These are phyloP conservation scores for Drosophila demipolita DNA, from an alignment of 2,888 invertebrate species.

Conservation along the genomic window DNA sequence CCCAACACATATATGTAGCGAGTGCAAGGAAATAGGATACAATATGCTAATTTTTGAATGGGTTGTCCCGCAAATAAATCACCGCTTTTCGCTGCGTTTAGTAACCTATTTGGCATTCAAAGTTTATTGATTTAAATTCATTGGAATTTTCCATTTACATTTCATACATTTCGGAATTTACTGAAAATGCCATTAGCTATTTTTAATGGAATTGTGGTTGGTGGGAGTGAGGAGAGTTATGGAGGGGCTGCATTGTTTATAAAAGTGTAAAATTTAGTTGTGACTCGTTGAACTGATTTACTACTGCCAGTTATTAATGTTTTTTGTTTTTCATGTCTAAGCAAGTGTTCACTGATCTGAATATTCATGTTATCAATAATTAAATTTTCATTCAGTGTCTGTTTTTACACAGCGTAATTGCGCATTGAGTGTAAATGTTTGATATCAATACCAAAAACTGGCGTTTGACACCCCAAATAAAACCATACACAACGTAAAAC, in stretches of 20 bases:
- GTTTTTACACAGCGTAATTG: not conserved
- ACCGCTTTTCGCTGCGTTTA: conserved; percentile 18
- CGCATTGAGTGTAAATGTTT: conserved; percentile 1
- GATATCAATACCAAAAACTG: not conserved
- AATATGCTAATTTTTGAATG: conserved; percentile 43
- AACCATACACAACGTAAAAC: not conserved
- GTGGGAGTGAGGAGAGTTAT: too few species aligned
- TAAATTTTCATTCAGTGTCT: conserved; percentile 40
- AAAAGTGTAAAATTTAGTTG: not conserved
- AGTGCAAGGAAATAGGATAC: not conserved
- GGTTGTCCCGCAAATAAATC: conserved; percentile 41
- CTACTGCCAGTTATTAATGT: conserved; percentile 34
- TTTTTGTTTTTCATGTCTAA: conserved; percentile 11
- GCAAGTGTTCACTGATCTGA: conserved; percentile 1
- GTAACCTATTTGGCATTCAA: conserved; percentile 27
- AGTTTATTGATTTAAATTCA: conserved; percentile 56
- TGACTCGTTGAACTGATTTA: conserved; percentile 67
- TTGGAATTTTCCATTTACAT: conserved; percentile 41
- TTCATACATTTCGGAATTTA: conserved; percentile 31
- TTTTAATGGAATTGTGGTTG: conserved; percentile 69
- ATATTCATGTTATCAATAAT: conserved; percentile 40
- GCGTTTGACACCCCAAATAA: too few species aligned
- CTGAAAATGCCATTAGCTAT: conserved; percentile 66
- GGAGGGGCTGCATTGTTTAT: not conserved
- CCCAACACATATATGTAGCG: not conserved